Evolutionary conservation across 2,113 vertebrate species (phyloP), one percentile per base, ranked within the genome.

Genomic region (Excalfactoria chinensis): DNA sequence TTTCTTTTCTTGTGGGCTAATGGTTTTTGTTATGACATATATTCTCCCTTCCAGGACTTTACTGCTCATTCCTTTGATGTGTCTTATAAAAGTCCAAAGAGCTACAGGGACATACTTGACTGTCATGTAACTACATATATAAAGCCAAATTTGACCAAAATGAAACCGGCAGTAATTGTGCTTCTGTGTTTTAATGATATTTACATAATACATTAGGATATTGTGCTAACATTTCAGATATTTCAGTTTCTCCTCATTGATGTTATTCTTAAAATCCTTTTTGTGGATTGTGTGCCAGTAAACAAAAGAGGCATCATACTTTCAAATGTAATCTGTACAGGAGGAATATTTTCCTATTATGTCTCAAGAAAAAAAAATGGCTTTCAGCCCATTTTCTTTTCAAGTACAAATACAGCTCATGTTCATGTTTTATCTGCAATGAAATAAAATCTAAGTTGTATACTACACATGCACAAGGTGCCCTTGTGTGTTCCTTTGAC

Each of bases 231-330:
- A 83, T 90, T 95, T 94, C 86, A 92, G 79, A 81, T 92, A 78
- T 87, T 87, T 93, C 72, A 81, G 55, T 93, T 91, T 94, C 88
- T 94, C 70, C 88, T 83, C 90, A 87, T 93, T 81, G 81, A 63
- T 1, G 2, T 41, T 95, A 80, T 76, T 25, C 16, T 81, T 82
- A 53, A 60, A 51, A 60, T 16, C 43, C 6, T 81, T 88, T 63
- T 34, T n/a, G 59, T 19, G 30, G 35, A 41, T 35, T 66, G 25
- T 44, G 69, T 46, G 62, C 69, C 87, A 95, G 91, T 62, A 95
- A 93, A 44, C 53, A 87, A 86, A 74, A 90, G 67, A 66, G 22
- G 41, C 35, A 60, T 10, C 40, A 62, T 49, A 67, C 17, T 30
- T 76, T 70, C 67, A 32, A 55, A 34, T 71, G 43, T 23, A 41